phyloP scores from a whole-genome alignment of 2,888 invertebrate species.

The Andrena bucephala region DNA sequence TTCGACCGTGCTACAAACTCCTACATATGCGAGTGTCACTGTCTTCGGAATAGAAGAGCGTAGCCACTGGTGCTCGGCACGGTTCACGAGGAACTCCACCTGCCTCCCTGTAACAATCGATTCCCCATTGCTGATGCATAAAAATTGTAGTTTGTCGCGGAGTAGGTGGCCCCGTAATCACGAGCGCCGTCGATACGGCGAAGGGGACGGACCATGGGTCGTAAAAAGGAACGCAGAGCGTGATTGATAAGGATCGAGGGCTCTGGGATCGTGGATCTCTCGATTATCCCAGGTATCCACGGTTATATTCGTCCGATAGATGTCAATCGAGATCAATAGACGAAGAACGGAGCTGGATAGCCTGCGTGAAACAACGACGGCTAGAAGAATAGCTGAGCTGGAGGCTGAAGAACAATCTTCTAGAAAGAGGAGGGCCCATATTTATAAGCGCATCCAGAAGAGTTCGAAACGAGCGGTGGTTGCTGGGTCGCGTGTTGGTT shows the following conservation, averaged over 20 bases:
- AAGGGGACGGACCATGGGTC: slow-evolving; percentile 32
- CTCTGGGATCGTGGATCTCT: no score
- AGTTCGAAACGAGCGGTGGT: slow-evolving; percentile 64
- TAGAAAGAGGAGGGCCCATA: slow-evolving; percentile 17
- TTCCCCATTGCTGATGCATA: slow-evolving; percentile 49
- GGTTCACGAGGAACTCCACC: no score
- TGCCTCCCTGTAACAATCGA: slow-evolving; percentile 43
- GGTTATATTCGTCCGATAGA: slow-evolving; percentile 24
- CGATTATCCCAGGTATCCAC: no score
- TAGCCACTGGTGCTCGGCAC: no score
- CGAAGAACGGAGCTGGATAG: no score
- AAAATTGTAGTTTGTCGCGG: slow-evolving; percentile 63
- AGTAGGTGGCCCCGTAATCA: slow-evolving; percentile 45
- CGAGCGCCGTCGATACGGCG: slow-evolving; percentile 39
- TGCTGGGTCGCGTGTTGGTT: slow-evolving; percentile 75
- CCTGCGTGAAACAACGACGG: not conserved
- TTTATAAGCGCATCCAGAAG: slow-evolving; percentile 54
- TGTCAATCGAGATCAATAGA: slow-evolving; percentile 24
- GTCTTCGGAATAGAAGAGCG: no score
- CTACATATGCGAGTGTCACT: no score
- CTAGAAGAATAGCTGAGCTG: slow-evolving; percentile 6
- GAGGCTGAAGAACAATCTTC: slow-evolving; percentile 14
- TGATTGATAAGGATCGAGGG: slow-evolving; percentile 62
- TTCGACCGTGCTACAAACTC: no score
- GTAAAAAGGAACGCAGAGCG: slow-evolving; percentile 38